Percentiles rank a stretch among this genome's conserved stretches.
Evolutionary conservation across 2,113 vertebrate genomes (phyloP).

Genomic region (Guaruba guarouba): DNA sequence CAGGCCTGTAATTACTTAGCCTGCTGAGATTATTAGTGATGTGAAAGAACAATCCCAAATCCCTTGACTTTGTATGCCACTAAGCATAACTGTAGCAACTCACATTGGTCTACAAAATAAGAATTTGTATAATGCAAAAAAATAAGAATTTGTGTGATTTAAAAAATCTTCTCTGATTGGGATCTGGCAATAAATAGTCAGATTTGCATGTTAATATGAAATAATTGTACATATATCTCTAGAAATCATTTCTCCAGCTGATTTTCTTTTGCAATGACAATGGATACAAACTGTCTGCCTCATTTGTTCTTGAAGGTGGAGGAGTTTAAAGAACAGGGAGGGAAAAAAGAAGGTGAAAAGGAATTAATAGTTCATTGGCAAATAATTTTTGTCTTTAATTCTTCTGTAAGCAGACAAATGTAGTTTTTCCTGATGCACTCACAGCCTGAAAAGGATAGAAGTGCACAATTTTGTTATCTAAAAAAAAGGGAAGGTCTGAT

Average conservation of each 20-base stretch:
- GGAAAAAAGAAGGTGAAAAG: neutral
- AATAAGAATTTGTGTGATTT: neutral
- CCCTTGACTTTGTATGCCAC: neutral
- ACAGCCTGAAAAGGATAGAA: neutral
- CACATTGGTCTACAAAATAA: neutral
- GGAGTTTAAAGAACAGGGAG: neutral
- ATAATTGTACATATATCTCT: neutral
- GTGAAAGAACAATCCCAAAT: neutral
- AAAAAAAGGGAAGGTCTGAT: neutral
- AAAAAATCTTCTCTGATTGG: neutral
- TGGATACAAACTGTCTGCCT: neutral
- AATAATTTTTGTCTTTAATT: neutral
- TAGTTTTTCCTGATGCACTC: neutral
- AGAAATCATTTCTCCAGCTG: neutral
- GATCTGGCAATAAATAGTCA: neutral
- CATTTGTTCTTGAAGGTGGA: neutral
- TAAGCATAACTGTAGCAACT: neutral
- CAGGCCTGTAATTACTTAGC: neutral
- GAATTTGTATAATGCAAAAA: neutral
- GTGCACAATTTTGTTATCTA: neutral
- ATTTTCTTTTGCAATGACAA: neutral
- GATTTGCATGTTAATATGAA: neutral
- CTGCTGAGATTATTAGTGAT: neutral
- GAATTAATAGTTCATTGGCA: neutral
- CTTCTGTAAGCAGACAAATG: neutral